Conservation (phyloP, 2,888 invertebrate genomes). For the Tuberolachnus salignus region DNA sequence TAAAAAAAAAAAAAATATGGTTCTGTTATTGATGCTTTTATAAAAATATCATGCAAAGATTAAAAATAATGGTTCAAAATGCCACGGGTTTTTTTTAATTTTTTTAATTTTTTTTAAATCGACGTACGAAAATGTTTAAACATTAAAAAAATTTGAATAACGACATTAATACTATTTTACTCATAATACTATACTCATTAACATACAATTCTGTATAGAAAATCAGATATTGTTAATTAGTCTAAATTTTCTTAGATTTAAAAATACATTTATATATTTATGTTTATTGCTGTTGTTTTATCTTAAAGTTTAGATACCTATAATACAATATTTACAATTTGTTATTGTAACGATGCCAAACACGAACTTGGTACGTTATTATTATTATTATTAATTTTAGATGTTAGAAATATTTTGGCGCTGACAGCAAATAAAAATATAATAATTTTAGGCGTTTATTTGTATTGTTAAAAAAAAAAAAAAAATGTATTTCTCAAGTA, state of each 20-base stretch:
- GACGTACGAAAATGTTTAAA: constrained; percentile 2
- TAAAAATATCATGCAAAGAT: background rate
- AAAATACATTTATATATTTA: background rate
- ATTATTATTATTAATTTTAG: background rate
- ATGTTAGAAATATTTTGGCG: background rate
- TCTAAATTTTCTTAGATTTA: background rate
- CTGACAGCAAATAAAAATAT: background rate
- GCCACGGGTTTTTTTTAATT: background rate
- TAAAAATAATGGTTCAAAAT: background rate
- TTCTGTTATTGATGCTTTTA: background rate
- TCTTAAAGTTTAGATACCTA: background rate
- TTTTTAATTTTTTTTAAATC: background rate
- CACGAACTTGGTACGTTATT: background rate
- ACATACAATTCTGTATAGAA: background rate
- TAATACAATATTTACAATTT: background rate
- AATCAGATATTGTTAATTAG: background rate
- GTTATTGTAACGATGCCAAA: background rate
- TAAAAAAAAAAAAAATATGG: too few relatives aligned
- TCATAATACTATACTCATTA: background rate
- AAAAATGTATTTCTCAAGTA: background rate
- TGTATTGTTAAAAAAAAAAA: constrained; percentile 15
- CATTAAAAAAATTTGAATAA: background rate
- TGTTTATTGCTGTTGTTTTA: background rate
- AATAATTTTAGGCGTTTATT: background rate
- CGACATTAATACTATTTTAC: background rate